These are phyloP conservation scores for Pluvianellus socialis DNA, from an alignment of 2,113 vertebrate species.

Conservation along the genomic window DNA sequence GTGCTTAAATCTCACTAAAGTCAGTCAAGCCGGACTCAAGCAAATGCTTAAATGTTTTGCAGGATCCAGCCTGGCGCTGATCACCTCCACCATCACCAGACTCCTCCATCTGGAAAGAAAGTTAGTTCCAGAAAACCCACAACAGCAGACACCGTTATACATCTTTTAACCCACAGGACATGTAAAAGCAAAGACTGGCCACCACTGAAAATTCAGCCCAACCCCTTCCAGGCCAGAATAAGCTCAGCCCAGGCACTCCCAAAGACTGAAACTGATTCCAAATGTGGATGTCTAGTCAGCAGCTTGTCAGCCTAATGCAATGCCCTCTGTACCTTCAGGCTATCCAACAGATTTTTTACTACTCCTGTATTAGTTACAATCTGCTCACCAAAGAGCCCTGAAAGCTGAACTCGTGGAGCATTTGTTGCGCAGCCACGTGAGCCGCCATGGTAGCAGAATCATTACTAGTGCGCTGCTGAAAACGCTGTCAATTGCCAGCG, in stretches of 20 bases:
- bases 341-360: background rate
- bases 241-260: slow-evolving; percentile 17
- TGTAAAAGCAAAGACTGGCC: background rate
- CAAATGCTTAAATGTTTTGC: slow-evolving; percentile 29
- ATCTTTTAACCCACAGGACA: background rate
- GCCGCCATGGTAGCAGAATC: background rate
- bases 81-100: slow-evolving; percentile 38
- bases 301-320: slow-evolving; percentile 17
- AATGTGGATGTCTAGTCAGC: background rate
- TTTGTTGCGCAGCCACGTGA: slow-evolving; percentile 20
- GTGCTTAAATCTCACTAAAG: background rate
- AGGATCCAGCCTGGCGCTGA: background rate
- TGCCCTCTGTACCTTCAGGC: background rate
- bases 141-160: background rate
- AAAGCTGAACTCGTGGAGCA: background rate
- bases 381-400: background rate
- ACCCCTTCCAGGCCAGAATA: background rate
- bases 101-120: slow-evolving; percentile 39
- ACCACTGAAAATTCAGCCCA: slow-evolving; percentile 4
- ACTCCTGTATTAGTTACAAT: slow-evolving; percentile 17
- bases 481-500: background rate
- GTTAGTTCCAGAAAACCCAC: background rate
- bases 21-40: background rate
- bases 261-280: slow-evolving; percentile 6
- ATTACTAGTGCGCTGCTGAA: slow-evolving; percentile 25